Base-by-base conservation (phyloP, 2,113 vertebrate species). In the Speoplatyrhinus poulsoni region DNA sequence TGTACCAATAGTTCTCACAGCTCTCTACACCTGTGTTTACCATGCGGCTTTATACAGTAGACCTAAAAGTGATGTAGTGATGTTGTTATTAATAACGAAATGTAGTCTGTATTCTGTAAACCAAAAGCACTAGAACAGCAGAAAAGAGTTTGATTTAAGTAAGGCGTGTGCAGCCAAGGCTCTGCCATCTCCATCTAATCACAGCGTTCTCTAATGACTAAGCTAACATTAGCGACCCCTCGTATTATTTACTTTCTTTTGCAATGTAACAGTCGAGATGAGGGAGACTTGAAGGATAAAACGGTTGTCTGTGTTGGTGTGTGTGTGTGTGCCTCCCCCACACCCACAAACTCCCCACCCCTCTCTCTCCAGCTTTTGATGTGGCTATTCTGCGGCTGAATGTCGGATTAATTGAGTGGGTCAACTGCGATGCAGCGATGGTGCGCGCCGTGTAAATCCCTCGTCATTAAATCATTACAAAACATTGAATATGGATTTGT, bases 401-500 rank as follows among this genome's bases (percentile, higher is more conserved):
- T 61, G 48, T 36, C 61, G 61, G 79, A 72, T 76, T 87, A 89
- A 90, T 85, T 79, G 82, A 86, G 75, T 67, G 72, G 85, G 79
- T 87, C 87, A 85, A 82, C 78, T 60, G 72, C 73, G 61, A 79
- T 6, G 70, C 48, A 9, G 75, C 16, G 74, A 70, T 49, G 59
- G 63, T 61, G 52, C 52, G 59, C 58, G 12, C 65, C 66, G 65
- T 10, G 57, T 70, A 71, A 53, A 76, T 63, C 78, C 74, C 15
- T 78, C 61, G 49, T 85, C 79, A 84, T 89, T 88, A 83, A 87
- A 85, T 86, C 75, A 85, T 83, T 85, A 81, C 58, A 76, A 81
- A 81, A 71, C 82, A 79, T 78, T 89, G 74, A 87, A 81, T 87
- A 82, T 83, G 79, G 81, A 83, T 86, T 83, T 82, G 73, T 84